Evolutionary conservation across 2,113 vertebrate species (phyloP).

Genomic region (Sander vitreus): DNA sequence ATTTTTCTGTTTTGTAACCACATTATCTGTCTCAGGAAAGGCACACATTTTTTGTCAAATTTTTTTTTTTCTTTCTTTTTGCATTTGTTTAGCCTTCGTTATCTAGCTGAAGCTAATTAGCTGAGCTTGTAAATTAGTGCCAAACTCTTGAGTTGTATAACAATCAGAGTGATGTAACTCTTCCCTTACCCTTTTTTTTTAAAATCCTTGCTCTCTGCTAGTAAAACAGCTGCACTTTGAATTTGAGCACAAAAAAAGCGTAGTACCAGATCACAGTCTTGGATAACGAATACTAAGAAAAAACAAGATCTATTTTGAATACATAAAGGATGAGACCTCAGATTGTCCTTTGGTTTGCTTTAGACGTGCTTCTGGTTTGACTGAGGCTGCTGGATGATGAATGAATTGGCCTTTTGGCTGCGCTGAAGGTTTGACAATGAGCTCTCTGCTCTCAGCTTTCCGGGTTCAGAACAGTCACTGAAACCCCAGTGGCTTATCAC

Average conservation of each 20-base stretch:
- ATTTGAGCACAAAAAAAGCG: slow-evolving; percentile 22
- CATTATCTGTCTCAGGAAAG: neutral
- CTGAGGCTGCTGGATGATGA: slow-evolving; percentile 35
- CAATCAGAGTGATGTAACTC: slow-evolving; percentile 35
- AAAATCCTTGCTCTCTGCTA: neutral
- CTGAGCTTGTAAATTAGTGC: neutral
- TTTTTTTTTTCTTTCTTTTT: neutral
- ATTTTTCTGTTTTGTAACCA: neutral
- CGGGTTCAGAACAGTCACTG: slow-evolving; percentile 43
- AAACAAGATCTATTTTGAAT: slow-evolving; percentile 35
- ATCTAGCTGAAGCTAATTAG: slow-evolving; percentile 17
- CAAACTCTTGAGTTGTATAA: slow-evolving; percentile 38
- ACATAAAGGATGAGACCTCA: slow-evolving; percentile 15
- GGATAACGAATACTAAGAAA: slow-evolving; percentile 6
- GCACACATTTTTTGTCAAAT: neutral
- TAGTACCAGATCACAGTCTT: slow-evolving; percentile 30
- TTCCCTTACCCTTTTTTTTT: slow-evolving; percentile 1
- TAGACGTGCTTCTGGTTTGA: slow-evolving; percentile 25
- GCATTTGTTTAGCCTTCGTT: neutral
- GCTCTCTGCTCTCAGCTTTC: slow-evolving; percentile 39
- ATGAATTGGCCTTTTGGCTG: slow-evolving; percentile 37
- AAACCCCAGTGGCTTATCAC: slow-evolving; percentile 35
- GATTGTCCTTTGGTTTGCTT: slow-evolving; percentile 13
- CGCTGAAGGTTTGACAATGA: slow-evolving; percentile 39
- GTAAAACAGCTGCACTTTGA: slow-evolving; percentile 57